Evolutionary conservation across 2,113 vertebrate genomes (phyloP), one percentile per base, ranked within the genome.

Genomic region (Ctenomys sociabilis): DNA sequence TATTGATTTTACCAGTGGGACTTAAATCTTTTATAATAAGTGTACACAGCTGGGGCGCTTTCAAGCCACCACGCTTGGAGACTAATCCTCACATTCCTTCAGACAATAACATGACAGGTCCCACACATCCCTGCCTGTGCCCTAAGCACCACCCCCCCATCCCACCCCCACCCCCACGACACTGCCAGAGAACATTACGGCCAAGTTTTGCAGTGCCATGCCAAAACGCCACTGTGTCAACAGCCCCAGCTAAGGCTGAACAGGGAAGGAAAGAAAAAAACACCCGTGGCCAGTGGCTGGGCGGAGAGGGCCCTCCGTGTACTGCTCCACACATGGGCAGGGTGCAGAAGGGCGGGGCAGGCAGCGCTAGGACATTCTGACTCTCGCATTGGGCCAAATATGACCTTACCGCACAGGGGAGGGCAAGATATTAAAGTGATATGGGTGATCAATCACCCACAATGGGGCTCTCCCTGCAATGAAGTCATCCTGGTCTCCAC

Each of bases 1-100:
- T 98, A 98, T 98, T 98, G 98, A 98, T 98, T 98, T 98, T 98
- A 98, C 98, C 98, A 98, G 98, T 98, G 98, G 98, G 98, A 98
- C 97, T 98, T 98, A 96, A 98, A 97, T 97, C 98, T 98, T 98
- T 97, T 98, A 97, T 97, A 98, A 98, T 97, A 98, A 98, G 98
- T 98, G 97, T 98, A 98, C 98, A 98, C 98, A 98, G 98, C 98
- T 98, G 98, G 93, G 84, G 87, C n/a, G 32, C 97, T 98, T 98
- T 73, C 98, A 97, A 98, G 95, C 96, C 80, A 0, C 97, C 96
- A 85, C 66, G 95, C 97, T 97, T 43, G 45, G 73, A 94, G 94
- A 96, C 97, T 98, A 97, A 98, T 98, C 98, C 98, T 93, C 54
- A 66, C 98, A 98, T 98, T 98, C 98, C 98, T 98, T 96, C 98